A percentile compares a stretch with the other conserved stretches of the same genome.
Evolutionary conservation across 2,113 vertebrate genomes (phyloP).

Genomic region (Triplophysa siluroides): DNA sequence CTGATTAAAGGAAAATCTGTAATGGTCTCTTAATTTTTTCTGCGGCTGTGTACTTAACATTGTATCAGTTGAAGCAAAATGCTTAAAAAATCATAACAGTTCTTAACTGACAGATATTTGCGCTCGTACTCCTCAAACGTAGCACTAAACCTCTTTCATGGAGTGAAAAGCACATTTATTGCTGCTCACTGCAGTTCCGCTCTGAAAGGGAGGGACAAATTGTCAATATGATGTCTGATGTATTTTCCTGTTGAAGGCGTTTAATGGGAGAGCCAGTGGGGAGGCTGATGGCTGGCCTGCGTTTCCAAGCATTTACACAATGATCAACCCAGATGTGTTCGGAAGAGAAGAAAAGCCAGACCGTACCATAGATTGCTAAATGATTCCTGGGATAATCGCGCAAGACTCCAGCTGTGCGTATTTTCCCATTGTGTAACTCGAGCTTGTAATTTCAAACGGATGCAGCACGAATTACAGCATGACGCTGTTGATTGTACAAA

Average conservation of each 20-base stretch:
- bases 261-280: constrained; percentile 29
- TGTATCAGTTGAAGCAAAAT: constrained; percentile 13
- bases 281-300: constrained; percentile 7
- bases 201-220: constrained; percentile 40
- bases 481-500: not conserved
- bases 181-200: constrained; percentile 23
- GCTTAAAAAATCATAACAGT: not conserved
- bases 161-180: constrained; percentile 32
- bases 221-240: constrained; percentile 42
- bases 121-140: not conserved
- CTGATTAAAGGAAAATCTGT: too few relatives aligned
- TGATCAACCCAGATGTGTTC: not conserved
- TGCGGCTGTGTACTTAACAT: not conserved
- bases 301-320: constrained; percentile 7
- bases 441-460: constrained; percentile 1
- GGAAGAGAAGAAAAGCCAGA: not conserved
- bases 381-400: not conserved
- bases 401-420: not conserved
- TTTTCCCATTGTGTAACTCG: constrained; percentile 12
- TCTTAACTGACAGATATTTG: not conserved
- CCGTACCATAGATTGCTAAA: not conserved
- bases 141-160: constrained; percentile 32
- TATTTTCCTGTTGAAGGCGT: constrained; percentile 33
- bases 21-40: too few relatives aligned
- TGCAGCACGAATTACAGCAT: constrained; percentile 9